Evolutionary conservation across 1,140 invertebrate genomes (phyloP).

Genomic region (Pemphigus obesinymphae): DNA sequence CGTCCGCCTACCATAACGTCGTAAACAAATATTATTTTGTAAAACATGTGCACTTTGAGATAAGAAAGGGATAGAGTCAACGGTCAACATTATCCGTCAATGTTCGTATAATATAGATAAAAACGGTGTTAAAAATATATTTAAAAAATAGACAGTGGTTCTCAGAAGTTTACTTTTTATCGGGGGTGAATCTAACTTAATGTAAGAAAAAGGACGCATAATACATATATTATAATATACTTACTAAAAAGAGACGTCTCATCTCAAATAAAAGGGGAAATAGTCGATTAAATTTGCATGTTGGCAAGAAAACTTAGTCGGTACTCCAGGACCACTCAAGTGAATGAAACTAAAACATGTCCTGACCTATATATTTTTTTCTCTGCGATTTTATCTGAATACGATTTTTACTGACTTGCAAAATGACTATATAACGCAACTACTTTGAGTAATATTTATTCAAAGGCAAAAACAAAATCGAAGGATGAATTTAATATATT

Average conservation of each 20-base stretch:
- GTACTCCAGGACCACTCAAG: background rate
- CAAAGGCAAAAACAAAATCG: background rate
- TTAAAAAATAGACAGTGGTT: background rate
- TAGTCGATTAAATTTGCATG: conserved; percentile 29
- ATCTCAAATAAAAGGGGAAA: background rate
- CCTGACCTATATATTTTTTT: conserved; percentile 2
- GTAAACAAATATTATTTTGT: conserved; percentile 23
- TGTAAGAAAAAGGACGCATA: background rate
- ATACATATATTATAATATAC: too few species aligned
- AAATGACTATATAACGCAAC: background rate
- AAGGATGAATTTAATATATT: background rate
- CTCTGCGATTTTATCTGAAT: background rate
- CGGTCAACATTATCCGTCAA: conserved; percentile 29
- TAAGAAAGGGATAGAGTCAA: conserved; percentile 21
- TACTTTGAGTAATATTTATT: background rate
- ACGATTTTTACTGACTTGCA: background rate
- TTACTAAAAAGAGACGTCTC: background rate
- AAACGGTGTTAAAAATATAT: background rate
- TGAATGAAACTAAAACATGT: conserved; percentile 5
- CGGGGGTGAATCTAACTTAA: background rate
- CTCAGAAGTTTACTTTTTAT: background rate
- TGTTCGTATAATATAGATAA: background rate
- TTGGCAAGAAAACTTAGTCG: conserved; percentile 4
- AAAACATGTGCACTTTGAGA: conserved; percentile 18
- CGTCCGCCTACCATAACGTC: background rate